Evolutionary conservation across 2,797 vertebrate species (phyloP).

Genomic region (Mustela erminea): DNA sequence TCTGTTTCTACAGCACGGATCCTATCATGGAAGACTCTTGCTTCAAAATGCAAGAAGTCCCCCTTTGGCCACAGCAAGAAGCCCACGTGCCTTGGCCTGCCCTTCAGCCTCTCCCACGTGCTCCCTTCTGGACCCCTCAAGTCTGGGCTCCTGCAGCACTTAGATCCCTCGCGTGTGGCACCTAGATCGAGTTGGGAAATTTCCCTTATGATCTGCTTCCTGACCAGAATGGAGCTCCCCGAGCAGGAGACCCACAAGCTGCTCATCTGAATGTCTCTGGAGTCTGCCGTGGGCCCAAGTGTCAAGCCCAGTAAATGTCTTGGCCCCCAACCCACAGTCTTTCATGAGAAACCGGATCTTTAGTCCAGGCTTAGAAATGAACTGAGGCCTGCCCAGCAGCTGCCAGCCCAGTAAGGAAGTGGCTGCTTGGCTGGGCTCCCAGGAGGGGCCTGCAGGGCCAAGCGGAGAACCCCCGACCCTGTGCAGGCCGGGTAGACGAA

Average conservation of each 20-base stretch:
- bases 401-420: conserved; percentile 13
- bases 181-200: neutral
- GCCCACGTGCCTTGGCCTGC: neutral
- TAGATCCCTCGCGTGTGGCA: neutral
- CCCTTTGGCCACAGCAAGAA: neutral
- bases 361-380: conserved; percentile 31
- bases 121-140: neutral
- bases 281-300: neutral
- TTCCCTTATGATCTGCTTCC: neutral
- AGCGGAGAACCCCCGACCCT: neutral
- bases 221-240: neutral
- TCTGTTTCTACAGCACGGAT: neutral
- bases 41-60: neutral
- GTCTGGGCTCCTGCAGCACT: neutral
- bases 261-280: neutral
- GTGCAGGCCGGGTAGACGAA: neutral
- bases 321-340: neutral
- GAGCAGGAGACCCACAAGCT: neutral
- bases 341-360: conserved; percentile 31
- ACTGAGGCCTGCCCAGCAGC: neutral
- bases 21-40: neutral
- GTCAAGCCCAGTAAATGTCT: neutral
- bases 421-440: neutral
- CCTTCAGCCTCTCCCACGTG: neutral
- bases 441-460: neutral